Base-by-base conservation (phyloP, 2,797 vertebrate species). In the Phrynocephalus vlangalii region DNA sequence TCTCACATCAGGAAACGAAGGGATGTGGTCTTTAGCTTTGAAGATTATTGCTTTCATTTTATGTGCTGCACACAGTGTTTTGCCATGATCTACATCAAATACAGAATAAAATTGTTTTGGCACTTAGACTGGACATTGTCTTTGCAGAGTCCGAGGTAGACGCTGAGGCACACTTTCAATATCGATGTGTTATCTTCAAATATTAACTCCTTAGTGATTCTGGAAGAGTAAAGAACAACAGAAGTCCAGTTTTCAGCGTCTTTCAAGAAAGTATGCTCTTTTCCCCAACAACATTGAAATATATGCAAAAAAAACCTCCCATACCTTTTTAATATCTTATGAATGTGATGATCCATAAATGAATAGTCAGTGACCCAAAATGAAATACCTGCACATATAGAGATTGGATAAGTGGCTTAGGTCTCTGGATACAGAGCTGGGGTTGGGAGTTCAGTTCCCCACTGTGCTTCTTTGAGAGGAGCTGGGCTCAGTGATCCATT, bases 1-100 rank as follows among this genome's bases (percentile, higher is more conserved):
- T 84, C 7, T 89, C 75, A 33, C 20, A 30, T 24, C 85, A 78
- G 11, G 50, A 92, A 90, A 86, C 44, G 83, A 94, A 91, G 88
- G 28, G 52, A 91, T 92, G 86, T 90, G 33, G 44, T 83, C 20
- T 63, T 90, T 87, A 30, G 15, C 85, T 93, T 91, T 92, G 90
- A 91, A 93, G 79, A 91, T 87, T 84, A 90, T 81, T 83, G 63
- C 85, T 92, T 92, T 93, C 33, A 86, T 87, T 93, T 93, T 82
- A 4, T 73, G 63, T 91, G 28, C 63, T 91, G 87, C 67, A 60
- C 87, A 73, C 1, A 0, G 88, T 70, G 76, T 88, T 90, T 92
- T 89, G 67, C 20, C 89, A 78, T 77, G 90, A 86, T 90, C 78
- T 89, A 92, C 85, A 82, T 89, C 71, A 89, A 72, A 75, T 60